Evolutionary conservation across 2,888 invertebrate genomes (phyloP).

Genomic region (Acleris holmiana): DNA sequence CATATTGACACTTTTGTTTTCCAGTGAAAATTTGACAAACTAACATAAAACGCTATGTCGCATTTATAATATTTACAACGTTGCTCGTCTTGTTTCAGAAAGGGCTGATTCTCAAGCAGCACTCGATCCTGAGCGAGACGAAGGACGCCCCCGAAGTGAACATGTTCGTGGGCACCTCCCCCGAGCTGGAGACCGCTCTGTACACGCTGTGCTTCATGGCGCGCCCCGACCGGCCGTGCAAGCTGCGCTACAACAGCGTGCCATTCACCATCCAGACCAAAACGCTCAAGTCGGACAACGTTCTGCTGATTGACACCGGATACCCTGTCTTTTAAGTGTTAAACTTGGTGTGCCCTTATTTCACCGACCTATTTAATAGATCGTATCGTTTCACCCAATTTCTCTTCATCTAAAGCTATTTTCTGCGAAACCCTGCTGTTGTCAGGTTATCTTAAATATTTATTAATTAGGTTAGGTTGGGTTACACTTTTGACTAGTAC

Average conservation of each 20-base stretch:
- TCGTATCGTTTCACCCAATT: too few species aligned
- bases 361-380: too few species aligned
- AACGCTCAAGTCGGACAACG: constrained; percentile 67
- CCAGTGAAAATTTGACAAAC: too few species aligned
- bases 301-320: constrained; percentile 71
- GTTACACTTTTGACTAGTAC: too few species aligned
- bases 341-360: too few species aligned
- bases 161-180: constrained; percentile 94
- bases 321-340: constrained; percentile 59
- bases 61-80: background rate
- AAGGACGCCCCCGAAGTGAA: constrained; percentile 91
- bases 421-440: too few species aligned
- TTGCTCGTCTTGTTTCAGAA: constrained; percentile 83
- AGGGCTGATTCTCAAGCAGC: constrained; percentile 90
- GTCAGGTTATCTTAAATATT: too few species aligned
- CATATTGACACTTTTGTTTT: too few species aligned
- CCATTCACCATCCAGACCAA: constrained; percentile 76
- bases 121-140: constrained; percentile 88
- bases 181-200: constrained; percentile 94
- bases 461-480: too few species aligned
- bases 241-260: constrained; percentile 80
- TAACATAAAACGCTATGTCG: too few species aligned
- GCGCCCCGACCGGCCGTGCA: constrained; percentile 90
- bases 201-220: constrained; percentile 95
- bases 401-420: too few species aligned